Evolutionary conservation across 2,888 invertebrate species (phyloP), one percentile per base, ranked within the genome.

Genomic region (Sthenelais limicola): DNA sequence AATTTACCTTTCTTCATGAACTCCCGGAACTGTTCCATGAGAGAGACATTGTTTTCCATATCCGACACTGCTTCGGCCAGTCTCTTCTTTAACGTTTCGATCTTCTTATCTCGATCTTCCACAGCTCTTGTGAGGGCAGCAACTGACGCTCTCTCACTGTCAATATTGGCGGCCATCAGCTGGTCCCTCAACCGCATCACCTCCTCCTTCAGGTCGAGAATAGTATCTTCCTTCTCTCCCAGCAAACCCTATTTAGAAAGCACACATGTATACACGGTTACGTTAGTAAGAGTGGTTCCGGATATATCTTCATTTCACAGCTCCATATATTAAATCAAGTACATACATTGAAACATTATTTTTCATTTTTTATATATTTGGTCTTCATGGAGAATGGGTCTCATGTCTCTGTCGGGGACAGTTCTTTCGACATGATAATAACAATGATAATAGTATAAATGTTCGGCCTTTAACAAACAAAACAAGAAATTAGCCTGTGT

Each of bases 81-180:
- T 86, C 94, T 93, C 5, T 90, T 89, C 86, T 94, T 93, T 28
- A 96, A 88, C 79, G 92, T 91, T 78, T 91, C 90, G 70, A 96
- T 92, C 86, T 92, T 92, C 51, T 89, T 87, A 80, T 94, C 93
- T 66, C 93, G 90, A 56, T 91, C 90, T 62, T 90, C 89, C 24
- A 92, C 82, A 18, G 90, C 89, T 81, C 85, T 84, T 47, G 87
- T 85, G 9, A 89, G 82, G n/a, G 87, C 84, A 3, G 85, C 83
- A 9, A 89, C 85, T 1, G 86, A 84, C 0, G 87, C 82, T 76
- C 86, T 87, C 75, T 89, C 89, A 5, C 84, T 84, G 76, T 89
- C 89, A 81, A 88, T 84, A 73, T 86, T 87, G 35, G 85, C 84
- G 28, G 87, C 85, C 26, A 88, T 85, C 54, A 89, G 78, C 78